Percentiles rank a stretch among this genome's conserved stretches.
Evolutionary conservation across 2,113 vertebrate genomes (phyloP).

Genomic region (Ifrita kowaldi): DNA sequence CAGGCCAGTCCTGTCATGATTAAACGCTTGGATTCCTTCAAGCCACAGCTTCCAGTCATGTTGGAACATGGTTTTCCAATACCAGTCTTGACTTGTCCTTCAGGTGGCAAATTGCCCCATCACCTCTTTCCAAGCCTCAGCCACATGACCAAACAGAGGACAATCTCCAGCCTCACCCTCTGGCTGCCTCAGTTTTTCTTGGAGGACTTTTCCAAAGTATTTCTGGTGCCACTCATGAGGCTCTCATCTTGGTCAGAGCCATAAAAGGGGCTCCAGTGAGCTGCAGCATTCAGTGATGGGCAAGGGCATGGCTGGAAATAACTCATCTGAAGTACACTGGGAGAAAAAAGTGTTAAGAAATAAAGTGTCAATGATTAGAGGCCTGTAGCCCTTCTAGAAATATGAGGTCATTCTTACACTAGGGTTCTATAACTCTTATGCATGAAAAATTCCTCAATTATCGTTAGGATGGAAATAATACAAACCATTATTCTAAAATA

Average conservation of each 20-base stretch:
- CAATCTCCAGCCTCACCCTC: background rate
- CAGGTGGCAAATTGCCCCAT: background rate
- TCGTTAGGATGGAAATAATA: background rate
- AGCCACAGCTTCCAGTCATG: background rate
- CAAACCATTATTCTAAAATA: background rate
- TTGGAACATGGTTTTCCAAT: background rate
- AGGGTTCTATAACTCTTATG: background rate
- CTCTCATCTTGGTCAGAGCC: background rate
- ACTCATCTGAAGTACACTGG: background rate
- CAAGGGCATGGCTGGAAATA: background rate
- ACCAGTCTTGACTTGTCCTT: background rate
- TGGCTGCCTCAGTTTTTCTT: background rate
- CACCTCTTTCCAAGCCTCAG: background rate
- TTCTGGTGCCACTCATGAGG: background rate
- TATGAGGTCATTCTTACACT: background rate
- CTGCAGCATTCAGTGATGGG: background rate
- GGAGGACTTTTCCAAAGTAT: background rate
- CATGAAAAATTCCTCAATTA: background rate
- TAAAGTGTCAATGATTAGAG: background rate
- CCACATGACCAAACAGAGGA: background rate
- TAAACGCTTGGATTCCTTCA: background rate
- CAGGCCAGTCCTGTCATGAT: background rate
- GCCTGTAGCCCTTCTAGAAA: background rate
- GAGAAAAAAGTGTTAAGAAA: background rate
- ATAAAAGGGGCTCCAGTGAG: background rate